These are phyloP conservation scores for Zaprionus bogoriensis DNA, from an alignment of 2,888 invertebrate species.

Conservation along the genomic window DNA sequence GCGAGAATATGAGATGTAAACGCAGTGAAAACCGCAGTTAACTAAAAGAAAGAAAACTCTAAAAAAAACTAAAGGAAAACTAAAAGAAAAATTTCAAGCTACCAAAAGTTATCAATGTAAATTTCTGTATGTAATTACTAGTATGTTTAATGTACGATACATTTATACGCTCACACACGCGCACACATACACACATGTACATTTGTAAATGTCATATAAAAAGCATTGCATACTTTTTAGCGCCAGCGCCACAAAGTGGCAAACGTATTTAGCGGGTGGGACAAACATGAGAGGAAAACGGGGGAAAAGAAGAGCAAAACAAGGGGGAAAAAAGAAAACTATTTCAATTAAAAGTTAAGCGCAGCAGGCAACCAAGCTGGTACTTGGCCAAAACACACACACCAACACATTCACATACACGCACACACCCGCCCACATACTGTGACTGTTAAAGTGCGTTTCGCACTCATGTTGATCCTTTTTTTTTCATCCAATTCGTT, in stretches of 20 bases:
- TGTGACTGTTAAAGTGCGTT: slow-evolving; percentile 4
- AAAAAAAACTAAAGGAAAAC: slow-evolving; percentile 3
- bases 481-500: not conserved
- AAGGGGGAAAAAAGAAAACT: not conserved
- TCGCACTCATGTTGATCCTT: not conserved
- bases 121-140: slow-evolving; percentile 66
- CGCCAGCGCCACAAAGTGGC: slow-evolving; percentile 19
- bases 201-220: slow-evolving; percentile 17
- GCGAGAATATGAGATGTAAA: not conserved
- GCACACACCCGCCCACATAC: slow-evolving; percentile 1
- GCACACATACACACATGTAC: not conserved
- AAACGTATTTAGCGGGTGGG: not conserved
- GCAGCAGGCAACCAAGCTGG: slow-evolving; percentile 50
- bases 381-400: slow-evolving; percentile 49
- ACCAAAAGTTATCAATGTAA: slow-evolving; percentile 52
- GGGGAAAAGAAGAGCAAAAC: not conserved
- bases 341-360: slow-evolving; percentile 15
- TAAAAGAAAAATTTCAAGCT: slow-evolving; percentile 7
- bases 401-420: slow-evolving; percentile 9
- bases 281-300: not conserved
- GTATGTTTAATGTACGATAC: slow-evolving; percentile 40
- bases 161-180: not conserved
- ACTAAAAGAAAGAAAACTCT: not conserved
- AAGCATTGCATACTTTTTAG: slow-evolving; percentile 38
- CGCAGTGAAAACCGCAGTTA: not conserved